A percentile compares a stretch with the other conserved stretches of the same genome.
Evolutionary conservation across 1,140 invertebrate species (phyloP).

Genomic region (Cherax destructor): DNA sequence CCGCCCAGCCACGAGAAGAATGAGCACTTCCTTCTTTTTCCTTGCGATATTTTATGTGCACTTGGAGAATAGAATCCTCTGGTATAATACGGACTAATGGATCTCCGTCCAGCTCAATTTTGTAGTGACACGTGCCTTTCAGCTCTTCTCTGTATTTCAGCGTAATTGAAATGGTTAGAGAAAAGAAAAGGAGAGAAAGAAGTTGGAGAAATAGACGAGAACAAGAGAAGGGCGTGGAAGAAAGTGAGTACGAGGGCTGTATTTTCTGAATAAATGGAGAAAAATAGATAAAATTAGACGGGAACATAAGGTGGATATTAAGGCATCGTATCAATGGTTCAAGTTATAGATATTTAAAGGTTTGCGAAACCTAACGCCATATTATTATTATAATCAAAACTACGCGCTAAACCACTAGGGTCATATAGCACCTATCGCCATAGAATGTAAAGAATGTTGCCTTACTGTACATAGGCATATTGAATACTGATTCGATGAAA

Average conservation of each 20-base stretch:
- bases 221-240: neutral
- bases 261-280: too few relatives aligned
- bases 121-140: neutral
- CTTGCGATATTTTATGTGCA: slow-evolving; percentile 14
- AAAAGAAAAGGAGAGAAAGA: neutral
- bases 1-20: neutral
- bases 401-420: too few relatives aligned
- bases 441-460: too few relatives aligned
- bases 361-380: too few relatives aligned
- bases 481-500: too few relatives aligned
- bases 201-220: neutral
- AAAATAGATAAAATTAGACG: too few relatives aligned
- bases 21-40: neutral
- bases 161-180: neutral
- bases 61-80: slow-evolving; percentile 14
- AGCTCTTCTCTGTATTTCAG: neutral
- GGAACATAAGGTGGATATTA: too few relatives aligned
- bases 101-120: neutral
- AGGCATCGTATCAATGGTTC: too few relatives aligned
- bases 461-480: too few relatives aligned
- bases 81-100: slow-evolving; percentile 11
- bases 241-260: neutral
- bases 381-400: too few relatives aligned
- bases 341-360: too few relatives aligned
- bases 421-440: too few relatives aligned